Conservation (phyloP, 2,888 invertebrate species). For the Apodemia mormo region DNA sequence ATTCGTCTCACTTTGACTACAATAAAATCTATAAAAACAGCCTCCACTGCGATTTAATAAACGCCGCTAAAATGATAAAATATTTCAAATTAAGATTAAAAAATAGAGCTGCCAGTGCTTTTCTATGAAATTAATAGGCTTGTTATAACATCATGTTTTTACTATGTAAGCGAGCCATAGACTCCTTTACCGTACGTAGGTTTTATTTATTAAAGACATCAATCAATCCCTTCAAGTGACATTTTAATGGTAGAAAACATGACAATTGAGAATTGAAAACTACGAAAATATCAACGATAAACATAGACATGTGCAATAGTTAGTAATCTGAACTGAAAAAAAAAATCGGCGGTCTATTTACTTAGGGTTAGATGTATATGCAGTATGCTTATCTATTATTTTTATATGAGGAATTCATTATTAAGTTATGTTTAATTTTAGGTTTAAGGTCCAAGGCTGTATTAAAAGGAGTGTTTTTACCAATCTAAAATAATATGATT, state of each 20-base stretch:
- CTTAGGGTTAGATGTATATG: slow-evolving; percentile 66
- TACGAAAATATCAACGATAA: too few relatives aligned
- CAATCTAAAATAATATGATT: slow-evolving; percentile 21
- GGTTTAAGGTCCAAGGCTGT: slow-evolving; percentile 80
- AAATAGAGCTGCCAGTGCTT: background rate
- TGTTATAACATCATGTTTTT: background rate
- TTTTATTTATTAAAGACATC: too few relatives aligned
- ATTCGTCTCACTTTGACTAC: background rate
- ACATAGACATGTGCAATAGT: background rate
- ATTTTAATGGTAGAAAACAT: too few relatives aligned
- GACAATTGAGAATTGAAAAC: too few relatives aligned
- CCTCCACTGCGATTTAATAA: background rate
- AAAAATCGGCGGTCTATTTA: slow-evolving; percentile 74
- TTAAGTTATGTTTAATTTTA: slow-evolving; percentile 76
- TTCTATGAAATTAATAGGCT: background rate
- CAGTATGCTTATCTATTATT: slow-evolving; percentile 67
- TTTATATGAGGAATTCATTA: slow-evolving; percentile 76
- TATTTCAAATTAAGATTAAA: background rate
- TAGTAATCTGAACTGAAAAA: background rate
- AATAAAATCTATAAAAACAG: background rate
- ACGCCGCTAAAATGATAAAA: background rate
- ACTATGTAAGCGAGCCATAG: too few relatives aligned
- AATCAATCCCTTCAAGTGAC: too few relatives aligned
- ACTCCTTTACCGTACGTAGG: too few relatives aligned
- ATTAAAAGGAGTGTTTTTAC: slow-evolving; percentile 65